Evolutionary conservation across 2,113 vertebrate genomes (phyloP).

Genomic region (Parus major): DNA sequence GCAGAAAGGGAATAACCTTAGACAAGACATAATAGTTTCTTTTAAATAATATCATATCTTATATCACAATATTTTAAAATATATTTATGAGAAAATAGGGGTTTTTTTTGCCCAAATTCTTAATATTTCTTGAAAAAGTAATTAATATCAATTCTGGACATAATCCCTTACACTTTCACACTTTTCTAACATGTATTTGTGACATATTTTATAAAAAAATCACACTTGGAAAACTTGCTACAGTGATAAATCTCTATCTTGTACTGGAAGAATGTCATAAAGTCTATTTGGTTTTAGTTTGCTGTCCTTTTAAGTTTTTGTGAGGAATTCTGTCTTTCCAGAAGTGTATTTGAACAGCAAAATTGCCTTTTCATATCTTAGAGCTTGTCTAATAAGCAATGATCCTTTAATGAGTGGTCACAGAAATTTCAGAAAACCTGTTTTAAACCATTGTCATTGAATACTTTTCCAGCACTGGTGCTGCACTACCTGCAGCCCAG

Average conservation of each 20-base stretch:
- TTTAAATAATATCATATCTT: neutral
- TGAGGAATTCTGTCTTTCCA: neutral
- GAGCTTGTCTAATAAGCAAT: neutral
- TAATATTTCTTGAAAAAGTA: neutral
- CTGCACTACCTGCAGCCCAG: neutral
- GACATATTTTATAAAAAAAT: neutral
- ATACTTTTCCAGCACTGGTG: neutral
- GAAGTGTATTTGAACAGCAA: neutral
- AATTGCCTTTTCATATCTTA: neutral
- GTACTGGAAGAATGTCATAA: neutral
- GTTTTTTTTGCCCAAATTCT: neutral
- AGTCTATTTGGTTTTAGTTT: neutral
- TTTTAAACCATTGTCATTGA: neutral
- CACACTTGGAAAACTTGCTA: neutral
- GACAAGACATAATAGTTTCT: neutral
- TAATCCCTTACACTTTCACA: neutral
- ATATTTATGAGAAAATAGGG: neutral
- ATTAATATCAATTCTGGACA: neutral
- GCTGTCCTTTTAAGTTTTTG: neutral
- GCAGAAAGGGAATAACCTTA: neutral
- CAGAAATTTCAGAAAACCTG: neutral
- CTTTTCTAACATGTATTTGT: neutral
- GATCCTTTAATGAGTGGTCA: neutral
- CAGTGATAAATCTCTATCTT: neutral
- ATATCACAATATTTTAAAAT: neutral